phyloP scores from a whole-genome alignment of 2,797 vertebrate species.

The Pangasius larnaudii region DNA sequence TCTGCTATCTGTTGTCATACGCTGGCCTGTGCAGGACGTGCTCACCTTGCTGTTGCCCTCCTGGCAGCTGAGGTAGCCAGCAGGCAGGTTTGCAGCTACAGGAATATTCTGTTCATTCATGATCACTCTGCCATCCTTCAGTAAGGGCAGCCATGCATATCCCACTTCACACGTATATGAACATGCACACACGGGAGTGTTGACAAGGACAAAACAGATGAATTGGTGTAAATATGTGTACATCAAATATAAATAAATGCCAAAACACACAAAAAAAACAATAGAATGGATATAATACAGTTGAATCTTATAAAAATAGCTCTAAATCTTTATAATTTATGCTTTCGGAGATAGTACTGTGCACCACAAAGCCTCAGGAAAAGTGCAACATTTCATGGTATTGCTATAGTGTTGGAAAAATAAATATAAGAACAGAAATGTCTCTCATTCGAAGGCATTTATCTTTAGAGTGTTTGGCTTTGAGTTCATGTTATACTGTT shows the following conservation, averaged over 20 bases:
- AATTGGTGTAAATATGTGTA: background rate
- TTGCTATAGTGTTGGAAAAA: no score
- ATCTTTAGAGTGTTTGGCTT: background rate
- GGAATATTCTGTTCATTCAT: conserved; percentile 88
- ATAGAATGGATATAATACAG: background rate
- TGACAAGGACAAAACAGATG: background rate
- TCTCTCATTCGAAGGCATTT: background rate
- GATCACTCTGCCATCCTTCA: conserved; percentile 91
- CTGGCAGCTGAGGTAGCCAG: conserved; percentile 87
- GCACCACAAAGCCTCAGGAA: background rate
- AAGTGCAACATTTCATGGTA: background rate
- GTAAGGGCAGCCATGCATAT: conserved; percentile 91
- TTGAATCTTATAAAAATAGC: background rate
- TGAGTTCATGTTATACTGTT: background rate
- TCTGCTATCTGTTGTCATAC: background rate
- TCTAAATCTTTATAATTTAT: background rate
- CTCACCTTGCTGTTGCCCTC: conserved; percentile 87
- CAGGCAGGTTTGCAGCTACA: conserved; percentile 85
- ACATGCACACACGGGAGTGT: background rate
- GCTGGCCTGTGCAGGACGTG: background rate
- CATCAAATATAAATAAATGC: background rate
- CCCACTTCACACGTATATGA: conserved; percentile 78
- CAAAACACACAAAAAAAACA: background rate
- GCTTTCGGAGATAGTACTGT: background rate
- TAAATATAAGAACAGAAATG: background rate